phyloP scores from a whole-genome alignment of 1,140 invertebrate genomes.

The Drosophila suzukii region DNA sequence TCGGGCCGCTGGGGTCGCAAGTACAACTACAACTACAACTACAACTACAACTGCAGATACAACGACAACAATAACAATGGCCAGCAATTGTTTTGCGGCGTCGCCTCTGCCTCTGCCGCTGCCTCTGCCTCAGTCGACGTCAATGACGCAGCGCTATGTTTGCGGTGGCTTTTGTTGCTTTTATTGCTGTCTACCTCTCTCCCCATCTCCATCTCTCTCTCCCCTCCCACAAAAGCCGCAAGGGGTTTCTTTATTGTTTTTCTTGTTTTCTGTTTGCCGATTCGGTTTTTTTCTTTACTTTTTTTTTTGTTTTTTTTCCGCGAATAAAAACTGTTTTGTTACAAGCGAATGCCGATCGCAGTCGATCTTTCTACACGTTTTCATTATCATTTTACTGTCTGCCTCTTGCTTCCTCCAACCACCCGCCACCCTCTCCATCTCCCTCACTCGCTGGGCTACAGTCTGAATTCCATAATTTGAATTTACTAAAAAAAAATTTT shows the following conservation, averaged over 20 bases:
- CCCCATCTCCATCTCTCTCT: background rate
- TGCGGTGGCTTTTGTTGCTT: constrained; percentile 55
- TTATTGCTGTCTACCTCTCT: constrained; percentile 29
- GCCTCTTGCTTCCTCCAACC: constrained; percentile 12
- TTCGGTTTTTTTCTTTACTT: constrained; percentile 24
- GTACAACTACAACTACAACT: constrained; percentile 38
- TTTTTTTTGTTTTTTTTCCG: constrained; percentile 38
- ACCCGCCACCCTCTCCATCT: constrained; percentile 12
- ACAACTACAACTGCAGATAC: constrained; percentile 27
- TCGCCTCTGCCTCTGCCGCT: constrained; percentile 10
- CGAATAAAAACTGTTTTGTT: constrained; percentile 69
- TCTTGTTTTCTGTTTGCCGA: constrained; percentile 35
- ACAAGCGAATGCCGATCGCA: constrained; percentile 65
- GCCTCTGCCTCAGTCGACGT: constrained; percentile 10
- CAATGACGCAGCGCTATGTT: constrained; percentile 74
- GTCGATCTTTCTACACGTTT: constrained; percentile 64
- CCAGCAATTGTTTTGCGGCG: constrained; percentile 72
- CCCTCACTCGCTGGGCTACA: background rate
- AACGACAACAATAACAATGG: constrained; percentile 77
- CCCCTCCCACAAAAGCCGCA: constrained; percentile 25
- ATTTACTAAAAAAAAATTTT: background rate
- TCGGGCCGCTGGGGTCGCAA: constrained; percentile 47
- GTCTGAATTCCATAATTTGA: background rate
- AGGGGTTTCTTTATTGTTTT: constrained; percentile 38
- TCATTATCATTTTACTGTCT: constrained; percentile 64